Evolutionary conservation across 1,140 invertebrate species (phyloP).

Genomic region (Sipha flava): DNA sequence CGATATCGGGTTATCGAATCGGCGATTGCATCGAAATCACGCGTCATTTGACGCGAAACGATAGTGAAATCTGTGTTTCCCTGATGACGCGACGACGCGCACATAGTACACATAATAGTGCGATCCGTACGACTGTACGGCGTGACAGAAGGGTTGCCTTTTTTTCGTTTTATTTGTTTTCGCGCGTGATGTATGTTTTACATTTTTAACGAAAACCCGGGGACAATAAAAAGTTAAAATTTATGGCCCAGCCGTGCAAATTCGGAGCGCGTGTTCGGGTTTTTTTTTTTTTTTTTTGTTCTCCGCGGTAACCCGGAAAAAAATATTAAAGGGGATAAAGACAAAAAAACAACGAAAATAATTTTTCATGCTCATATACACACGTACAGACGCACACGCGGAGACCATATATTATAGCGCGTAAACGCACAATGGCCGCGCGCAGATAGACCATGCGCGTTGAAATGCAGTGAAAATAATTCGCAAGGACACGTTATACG

Average conservation of each 20-base stretch:
- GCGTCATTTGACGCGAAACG: background rate
- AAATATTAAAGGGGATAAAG: conserved; percentile 29
- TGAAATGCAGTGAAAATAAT: conserved; percentile 21
- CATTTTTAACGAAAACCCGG: conserved; percentile 30
- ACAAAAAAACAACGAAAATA: conserved; percentile 10
- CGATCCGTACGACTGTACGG: background rate
- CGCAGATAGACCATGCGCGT: background rate
- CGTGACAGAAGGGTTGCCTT: background rate
- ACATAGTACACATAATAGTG: no score
- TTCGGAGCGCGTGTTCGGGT: conserved; percentile 4
- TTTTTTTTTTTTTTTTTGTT: conserved; percentile 4
- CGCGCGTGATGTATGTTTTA: conserved; percentile 31
- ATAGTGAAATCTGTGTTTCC: no score
- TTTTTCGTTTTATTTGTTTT: conserved; percentile 5
- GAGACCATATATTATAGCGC: background rate
- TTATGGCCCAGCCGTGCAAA: conserved; percentile 19
- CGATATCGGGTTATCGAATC: background rate
- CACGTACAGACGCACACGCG: background rate
- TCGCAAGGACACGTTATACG: background rate
- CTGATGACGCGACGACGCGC: background rate
- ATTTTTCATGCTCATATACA: background rate
- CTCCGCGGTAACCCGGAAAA: conserved; percentile 29
- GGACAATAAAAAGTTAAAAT: conserved; percentile 28
- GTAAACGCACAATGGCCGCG: background rate
- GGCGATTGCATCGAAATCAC: background rate